A percentile compares a stretch with the other conserved stretches of the same genome.
Evolutionary conservation across 2,113 vertebrate species (phyloP).

Genomic region (Forbesichthys agassizii): DNA sequence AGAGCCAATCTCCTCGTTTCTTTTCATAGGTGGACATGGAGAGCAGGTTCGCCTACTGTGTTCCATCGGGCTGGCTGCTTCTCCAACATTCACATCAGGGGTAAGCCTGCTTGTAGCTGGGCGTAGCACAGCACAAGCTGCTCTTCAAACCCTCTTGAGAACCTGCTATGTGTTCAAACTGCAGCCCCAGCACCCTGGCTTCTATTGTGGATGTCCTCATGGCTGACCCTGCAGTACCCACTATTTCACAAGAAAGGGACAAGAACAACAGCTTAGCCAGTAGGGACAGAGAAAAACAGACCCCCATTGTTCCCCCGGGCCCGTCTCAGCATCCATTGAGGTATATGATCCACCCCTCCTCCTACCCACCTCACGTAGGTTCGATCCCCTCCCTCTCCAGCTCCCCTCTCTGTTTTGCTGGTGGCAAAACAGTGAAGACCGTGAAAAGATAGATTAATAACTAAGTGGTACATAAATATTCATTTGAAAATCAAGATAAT

Average conservation of each 20-base stretch:
- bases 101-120: constrained; percentile 3
- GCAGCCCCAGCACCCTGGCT: constrained; percentile 75
- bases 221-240: constrained; percentile 84
- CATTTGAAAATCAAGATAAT: constrained; percentile 25
- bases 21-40: constrained; percentile 44
- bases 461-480: constrained; percentile 18
- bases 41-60: constrained; percentile 31
- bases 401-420: constrained; percentile 13
- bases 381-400: constrained; percentile 37
- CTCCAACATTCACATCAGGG: constrained; percentile 56
- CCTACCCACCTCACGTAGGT: constrained; percentile 34
- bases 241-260: constrained; percentile 85
- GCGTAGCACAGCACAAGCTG: constrained; percentile 18
- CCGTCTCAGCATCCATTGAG: constrained; percentile 84
- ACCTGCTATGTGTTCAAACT: constrained; percentile 79
- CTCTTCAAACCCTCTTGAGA: constrained; percentile 42
- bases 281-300: constrained; percentile 89
- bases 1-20: constrained; percentile 58
- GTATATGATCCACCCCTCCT: constrained; percentile 83
- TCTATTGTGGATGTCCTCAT: constrained; percentile 85
- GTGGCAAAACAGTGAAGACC: constrained; percentile 44
- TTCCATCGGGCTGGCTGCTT: constrained; percentile 45
- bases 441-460: constrained; percentile 62
- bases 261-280: constrained; percentile 90
- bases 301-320: constrained; percentile 87